phyloP scores from a whole-genome alignment of 1,140 invertebrate species.

The Diplogasteroides magnus region DNA sequence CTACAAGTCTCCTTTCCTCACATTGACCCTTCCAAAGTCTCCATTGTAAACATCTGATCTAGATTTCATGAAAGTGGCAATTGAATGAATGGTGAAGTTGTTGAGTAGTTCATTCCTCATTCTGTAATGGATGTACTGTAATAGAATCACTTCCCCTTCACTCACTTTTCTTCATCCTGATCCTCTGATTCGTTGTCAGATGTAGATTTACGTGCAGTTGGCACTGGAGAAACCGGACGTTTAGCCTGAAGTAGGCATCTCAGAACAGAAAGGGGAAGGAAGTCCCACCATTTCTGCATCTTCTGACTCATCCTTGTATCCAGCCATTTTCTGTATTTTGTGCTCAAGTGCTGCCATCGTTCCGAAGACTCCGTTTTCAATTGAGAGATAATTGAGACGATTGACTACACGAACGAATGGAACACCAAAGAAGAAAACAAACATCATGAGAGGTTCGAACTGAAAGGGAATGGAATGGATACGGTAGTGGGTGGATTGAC shows the following conservation, averaged over 20 bases:
- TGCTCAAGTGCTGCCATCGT: conserved; percentile 13
- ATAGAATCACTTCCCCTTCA: too few relatives aligned
- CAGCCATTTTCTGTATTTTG: background rate
- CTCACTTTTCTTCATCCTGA: background rate
- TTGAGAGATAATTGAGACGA: conserved; percentile 16
- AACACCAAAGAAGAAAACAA: conserved; percentile 29
- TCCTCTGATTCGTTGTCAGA: background rate
- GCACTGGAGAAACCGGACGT: too few relatives aligned
- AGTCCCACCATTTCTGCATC: too few relatives aligned
- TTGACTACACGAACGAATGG: conserved; percentile 27
- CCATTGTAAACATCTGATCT: conserved; percentile 24
- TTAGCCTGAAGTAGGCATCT: too few relatives aligned
- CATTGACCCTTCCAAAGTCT: conserved; percentile 28
- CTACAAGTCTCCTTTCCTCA: conserved; percentile 22
- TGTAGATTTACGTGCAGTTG: too few relatives aligned
- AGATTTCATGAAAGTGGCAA: conserved; percentile 28
- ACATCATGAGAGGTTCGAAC: conserved; percentile 15
- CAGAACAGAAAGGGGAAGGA: too few relatives aligned
- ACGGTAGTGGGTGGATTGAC: too few relatives aligned
- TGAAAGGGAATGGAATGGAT: background rate
- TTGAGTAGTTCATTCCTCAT: conserved; percentile 16
- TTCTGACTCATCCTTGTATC: too few relatives aligned
- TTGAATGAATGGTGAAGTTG: conserved; percentile 26
- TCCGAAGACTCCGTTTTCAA: conserved; percentile 29
- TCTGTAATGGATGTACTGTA: background rate